Evolutionary conservation across 2,113 vertebrate genomes (phyloP), one percentile per base, ranked within the genome.

Genomic region (Triplophysa dalaica): DNA sequence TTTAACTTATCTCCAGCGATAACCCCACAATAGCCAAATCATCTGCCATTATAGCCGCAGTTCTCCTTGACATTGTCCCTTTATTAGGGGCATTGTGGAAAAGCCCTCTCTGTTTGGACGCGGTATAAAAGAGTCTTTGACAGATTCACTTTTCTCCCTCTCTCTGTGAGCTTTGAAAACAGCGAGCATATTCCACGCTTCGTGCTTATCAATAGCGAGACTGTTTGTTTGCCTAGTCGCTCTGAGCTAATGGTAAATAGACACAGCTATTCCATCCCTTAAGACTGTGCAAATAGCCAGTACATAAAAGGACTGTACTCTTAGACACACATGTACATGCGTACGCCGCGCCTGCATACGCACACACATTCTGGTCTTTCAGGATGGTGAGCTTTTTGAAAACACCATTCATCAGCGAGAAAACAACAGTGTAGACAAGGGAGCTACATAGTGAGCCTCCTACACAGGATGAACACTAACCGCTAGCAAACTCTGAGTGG

Each of bases 211-310:
- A 93, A 91, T 89, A 86, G 89, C 54, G 50, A 62, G 83, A 85
- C 75, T 92, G 91, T 92, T 93, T 93, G 93, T 92, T 92, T 92
- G 89, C 88, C 78, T 83, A 85, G 85, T 90, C 90, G 89, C 90
- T 89, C 86, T 85, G 88, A 85, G 84, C 87, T 77, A 77, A 84
- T 85, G 90, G 86, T 89, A 89, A 90, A 92, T 78, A 90, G 89
- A 88, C 90, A 87, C 80, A 84, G 84, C 79, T 86, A 87, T 86
- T 86, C 83, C 85, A 81, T 70, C 81, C 77, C n/a, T 79, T 82
- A 84, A 87, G 88, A 83, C 88, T 93, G 85, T 87, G 86, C 87
- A 93, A 93, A 93, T 89, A 92, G 73, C 63, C 58, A 66, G 86
- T 83, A 83, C 87, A 92, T 92, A 90, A 93, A 93, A 84, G 88